phyloP scores from a whole-genome alignment of 2,113 vertebrate species.

The Corydoras maculifer region DNA sequence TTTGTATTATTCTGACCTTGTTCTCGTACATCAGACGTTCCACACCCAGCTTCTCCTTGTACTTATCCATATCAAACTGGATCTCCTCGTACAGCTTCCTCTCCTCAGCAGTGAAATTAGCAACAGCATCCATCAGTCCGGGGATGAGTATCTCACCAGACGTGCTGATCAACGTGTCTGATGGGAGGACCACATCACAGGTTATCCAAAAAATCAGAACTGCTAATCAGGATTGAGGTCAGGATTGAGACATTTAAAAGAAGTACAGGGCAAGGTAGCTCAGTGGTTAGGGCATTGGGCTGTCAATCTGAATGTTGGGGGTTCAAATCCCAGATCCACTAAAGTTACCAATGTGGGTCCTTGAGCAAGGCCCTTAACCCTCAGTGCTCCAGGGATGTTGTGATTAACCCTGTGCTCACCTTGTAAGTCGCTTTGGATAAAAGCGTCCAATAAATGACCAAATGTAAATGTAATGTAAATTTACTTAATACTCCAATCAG shows the following conservation, averaged over 20 bases:
- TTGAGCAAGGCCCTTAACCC: too few relatives aligned
- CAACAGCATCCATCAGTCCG: constrained; percentile 74
- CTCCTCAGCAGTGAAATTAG: constrained; percentile 72
- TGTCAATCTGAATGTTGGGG: too few relatives aligned
- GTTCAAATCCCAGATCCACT: too few relatives aligned
- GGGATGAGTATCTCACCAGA: constrained; percentile 80
- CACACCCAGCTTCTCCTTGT: constrained; percentile 66
- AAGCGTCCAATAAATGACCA: too few relatives aligned
- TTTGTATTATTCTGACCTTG: constrained; percentile 66
- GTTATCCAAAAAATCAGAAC: background rate
- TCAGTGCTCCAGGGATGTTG: too few relatives aligned
- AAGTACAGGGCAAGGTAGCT: too few relatives aligned
- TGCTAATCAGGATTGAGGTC: background rate
- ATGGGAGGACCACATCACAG: background rate
- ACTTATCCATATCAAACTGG: constrained; percentile 74
- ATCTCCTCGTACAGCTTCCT: constrained; percentile 67
- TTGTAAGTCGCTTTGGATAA: too few relatives aligned
- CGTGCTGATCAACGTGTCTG: constrained; percentile 79
- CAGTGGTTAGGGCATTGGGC: too few relatives aligned
- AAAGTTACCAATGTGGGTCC: too few relatives aligned
- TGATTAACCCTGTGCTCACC: too few relatives aligned
- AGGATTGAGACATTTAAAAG: background rate
- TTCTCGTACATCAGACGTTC: constrained; percentile 72
- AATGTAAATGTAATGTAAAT: too few relatives aligned
- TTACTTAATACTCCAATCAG: constrained; percentile 68